Conservation (phyloP, 1,140 invertebrate genomes). For the Hyposmocoma kahamanoa region DNA sequence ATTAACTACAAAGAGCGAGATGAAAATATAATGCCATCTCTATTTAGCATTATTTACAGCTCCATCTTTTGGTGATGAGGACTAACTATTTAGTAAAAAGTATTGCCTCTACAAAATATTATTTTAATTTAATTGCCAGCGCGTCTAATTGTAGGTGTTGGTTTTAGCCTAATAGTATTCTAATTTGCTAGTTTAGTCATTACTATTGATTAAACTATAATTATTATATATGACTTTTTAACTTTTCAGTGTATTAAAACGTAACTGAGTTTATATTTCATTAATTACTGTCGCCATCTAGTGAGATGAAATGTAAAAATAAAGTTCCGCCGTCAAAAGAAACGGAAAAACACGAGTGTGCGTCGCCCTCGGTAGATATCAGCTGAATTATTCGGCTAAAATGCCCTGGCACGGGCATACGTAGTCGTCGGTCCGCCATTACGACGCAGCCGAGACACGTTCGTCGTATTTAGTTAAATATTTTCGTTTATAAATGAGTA, state of each 20-base stretch:
- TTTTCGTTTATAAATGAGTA: conserved; percentile 75
- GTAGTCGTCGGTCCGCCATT: conserved; percentile 74
- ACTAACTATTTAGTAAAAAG: background rate
- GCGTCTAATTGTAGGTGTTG: no score
- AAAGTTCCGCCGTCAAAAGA: conserved; percentile 63
- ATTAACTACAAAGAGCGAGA: background rate
- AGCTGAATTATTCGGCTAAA: conserved; percentile 75
- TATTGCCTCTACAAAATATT: background rate
- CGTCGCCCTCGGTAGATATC: conserved; percentile 73
- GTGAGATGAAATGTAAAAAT: conserved; percentile 18
- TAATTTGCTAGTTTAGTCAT: no score
- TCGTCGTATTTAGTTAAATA: conserved; percentile 75
- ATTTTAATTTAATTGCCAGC: background rate
- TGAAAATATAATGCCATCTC: background rate
- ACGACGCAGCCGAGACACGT: conserved; percentile 74
- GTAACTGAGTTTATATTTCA: no score
- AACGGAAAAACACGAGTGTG: conserved; percentile 73
- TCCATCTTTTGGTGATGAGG: background rate
- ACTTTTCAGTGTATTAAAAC: no score
- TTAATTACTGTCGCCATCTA: conserved; percentile 32
- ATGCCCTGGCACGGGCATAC: conserved; percentile 74
- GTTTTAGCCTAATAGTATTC: no score
- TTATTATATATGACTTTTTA: no score
- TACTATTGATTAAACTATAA: no score
- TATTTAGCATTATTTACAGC: background rate